Percentiles rank a stretch among this genome's conserved stretches.
phyloP scores from a whole-genome alignment of 2,888 invertebrate genomes.

The Imbricaverruca yamaguchii region DNA sequence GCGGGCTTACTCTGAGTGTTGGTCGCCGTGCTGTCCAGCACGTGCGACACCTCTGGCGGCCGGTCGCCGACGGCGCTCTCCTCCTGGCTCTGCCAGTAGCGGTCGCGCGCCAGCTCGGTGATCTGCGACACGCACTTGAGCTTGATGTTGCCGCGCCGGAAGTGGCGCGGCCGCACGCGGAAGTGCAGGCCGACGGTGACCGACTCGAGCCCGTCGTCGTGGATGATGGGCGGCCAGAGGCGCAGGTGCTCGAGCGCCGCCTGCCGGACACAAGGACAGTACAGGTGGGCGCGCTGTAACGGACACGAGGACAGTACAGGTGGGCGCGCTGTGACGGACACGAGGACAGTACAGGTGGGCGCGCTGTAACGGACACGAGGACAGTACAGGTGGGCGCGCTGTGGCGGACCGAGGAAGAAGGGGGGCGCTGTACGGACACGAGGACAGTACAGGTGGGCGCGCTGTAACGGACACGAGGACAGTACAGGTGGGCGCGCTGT shows the following conservation, averaged over 20 bases:
- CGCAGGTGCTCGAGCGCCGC: conserved; percentile 3
- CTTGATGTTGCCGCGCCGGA: conserved; percentile 9
- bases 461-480: no score
- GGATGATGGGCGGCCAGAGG: conserved; percentile 7
- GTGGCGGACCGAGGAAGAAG: no score
- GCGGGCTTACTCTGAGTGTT: neutral
- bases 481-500: no score
- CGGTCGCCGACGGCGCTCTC: conserved; percentile 17
- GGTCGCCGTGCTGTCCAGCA: neutral
- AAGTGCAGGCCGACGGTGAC: conserved; percentile 6
- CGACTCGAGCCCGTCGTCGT: conserved; percentile 8
- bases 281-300: neutral
- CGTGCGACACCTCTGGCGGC: conserved; percentile 8
- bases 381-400: no score
- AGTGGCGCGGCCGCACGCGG: conserved; percentile 4
- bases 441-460: no score
- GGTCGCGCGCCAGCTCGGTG: neutral
- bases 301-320: no score
- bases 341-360: no score
- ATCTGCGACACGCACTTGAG: conserved; percentile 13
- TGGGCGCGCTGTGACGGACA: no score
- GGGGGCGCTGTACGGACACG: no score
- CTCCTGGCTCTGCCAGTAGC: conserved; percentile 10
- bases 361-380: no score
- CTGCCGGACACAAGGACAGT: neutral